These are phyloP conservation scores for Lindbergichthys nudifrons DNA, from an alignment of 2,797 vertebrate genomes.

Conservation along the genomic window DNA sequence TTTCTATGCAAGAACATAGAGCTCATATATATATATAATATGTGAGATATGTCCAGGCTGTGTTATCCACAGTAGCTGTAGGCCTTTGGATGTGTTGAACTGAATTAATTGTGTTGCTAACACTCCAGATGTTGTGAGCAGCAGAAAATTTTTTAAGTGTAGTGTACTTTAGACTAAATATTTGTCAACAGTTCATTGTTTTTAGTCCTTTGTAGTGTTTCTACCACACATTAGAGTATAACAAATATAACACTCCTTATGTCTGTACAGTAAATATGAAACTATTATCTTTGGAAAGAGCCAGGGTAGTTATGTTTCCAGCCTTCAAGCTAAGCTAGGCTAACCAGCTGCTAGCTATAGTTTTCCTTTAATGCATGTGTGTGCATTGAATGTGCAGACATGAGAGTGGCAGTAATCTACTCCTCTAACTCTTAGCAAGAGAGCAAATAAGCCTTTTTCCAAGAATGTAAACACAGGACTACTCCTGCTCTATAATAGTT, in stretches of 20 bases:
- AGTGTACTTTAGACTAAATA: too few relatives aligned
- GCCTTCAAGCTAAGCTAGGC: too few relatives aligned
- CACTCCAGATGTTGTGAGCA: too few relatives aligned
- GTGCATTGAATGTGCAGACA: background rate
- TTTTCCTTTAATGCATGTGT: background rate
- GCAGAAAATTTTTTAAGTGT: too few relatives aligned
- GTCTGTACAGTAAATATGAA: too few relatives aligned
- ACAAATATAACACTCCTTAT: too few relatives aligned
- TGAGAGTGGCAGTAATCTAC: background rate
- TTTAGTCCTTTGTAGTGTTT: too few relatives aligned
- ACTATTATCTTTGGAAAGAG: too few relatives aligned
- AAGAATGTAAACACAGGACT: background rate
- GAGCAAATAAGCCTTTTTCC: background rate
- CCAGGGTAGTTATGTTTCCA: too few relatives aligned
- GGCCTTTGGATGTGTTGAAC: background rate
- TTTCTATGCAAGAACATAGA: slow-evolving; percentile 26
- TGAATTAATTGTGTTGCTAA: too few relatives aligned
- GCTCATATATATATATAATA: slow-evolving; percentile 18
- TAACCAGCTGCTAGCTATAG: background rate
- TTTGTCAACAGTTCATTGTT: too few relatives aligned
- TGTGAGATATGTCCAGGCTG: background rate
- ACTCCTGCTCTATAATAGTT: background rate
- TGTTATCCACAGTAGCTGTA: background rate
- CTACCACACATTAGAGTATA: too few relatives aligned
- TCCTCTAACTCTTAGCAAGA: background rate